These are phyloP conservation scores for Nyctereutes procyonoides DNA, from an alignment of 2,113 vertebrate species.

Conservation along the genomic window DNA sequence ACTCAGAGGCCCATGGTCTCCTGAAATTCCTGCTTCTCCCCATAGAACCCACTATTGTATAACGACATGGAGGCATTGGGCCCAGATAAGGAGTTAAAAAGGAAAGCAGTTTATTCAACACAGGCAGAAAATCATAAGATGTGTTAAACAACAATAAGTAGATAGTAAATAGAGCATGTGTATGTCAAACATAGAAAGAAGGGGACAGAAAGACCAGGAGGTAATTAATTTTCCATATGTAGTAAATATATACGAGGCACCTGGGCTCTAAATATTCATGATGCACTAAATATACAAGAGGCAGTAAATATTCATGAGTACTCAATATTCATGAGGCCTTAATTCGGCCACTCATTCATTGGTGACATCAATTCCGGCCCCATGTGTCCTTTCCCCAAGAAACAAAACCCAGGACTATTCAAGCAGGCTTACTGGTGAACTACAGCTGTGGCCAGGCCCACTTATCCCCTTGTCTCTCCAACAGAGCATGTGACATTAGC, in stretches of 20 bases:
- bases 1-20: neutral
- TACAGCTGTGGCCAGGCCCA: slow-evolving; percentile 12
- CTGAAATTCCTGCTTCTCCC: slow-evolving; percentile 11
- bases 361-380: slow-evolving; percentile 38
- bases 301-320: slow-evolving; percentile 70
- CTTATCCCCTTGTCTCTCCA: neutral
- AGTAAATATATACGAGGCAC: slow-evolving; percentile 69
- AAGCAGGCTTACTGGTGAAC: neutral
- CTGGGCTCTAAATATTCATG: slow-evolving; percentile 73
- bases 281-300: slow-evolving; percentile 58
- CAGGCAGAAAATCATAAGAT: slow-evolving; percentile 11
- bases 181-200: slow-evolving; percentile 50
- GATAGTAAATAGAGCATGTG: neutral
- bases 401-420: slow-evolving; percentile 56
- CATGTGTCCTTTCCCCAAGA: slow-evolving; percentile 36
- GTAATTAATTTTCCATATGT: slow-evolving; percentile 32
- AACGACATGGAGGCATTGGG: neutral
- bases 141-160: slow-evolving; percentile 5
- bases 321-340: slow-evolving; percentile 67
- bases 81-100: neutral
- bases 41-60: neutral
- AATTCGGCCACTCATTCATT: slow-evolving; percentile 46
- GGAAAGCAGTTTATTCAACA: slow-evolving; percentile 40
- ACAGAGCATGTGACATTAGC: neutral
- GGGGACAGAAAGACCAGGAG: slow-evolving; percentile 19